Evolutionary conservation across 1,140 invertebrate genomes (phyloP).

Genomic region (Battus philenor): DNA sequence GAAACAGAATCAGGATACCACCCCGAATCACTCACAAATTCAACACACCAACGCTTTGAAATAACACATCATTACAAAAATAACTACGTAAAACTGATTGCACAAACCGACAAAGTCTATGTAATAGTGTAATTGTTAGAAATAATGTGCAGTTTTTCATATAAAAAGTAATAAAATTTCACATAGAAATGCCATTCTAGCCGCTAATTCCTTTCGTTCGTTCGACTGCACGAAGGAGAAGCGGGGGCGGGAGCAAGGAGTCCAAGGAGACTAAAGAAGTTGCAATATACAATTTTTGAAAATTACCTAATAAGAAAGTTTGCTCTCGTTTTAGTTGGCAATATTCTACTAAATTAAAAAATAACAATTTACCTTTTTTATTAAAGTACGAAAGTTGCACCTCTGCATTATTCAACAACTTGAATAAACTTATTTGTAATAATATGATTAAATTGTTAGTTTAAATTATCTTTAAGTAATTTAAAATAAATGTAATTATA

Average conservation of each 20-base stretch:
- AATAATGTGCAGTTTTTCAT: conserved; percentile 63
- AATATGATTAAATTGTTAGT: no score
- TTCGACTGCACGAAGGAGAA: conserved; percentile 36
- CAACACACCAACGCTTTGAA: conserved; percentile 39
- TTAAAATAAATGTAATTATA: no score
- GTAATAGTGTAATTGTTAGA: conserved; percentile 37
- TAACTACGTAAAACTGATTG: conserved; percentile 30
- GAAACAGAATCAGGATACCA: conserved; percentile 62
- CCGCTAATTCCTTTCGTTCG: conserved; percentile 39
- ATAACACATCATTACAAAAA: conserved; percentile 41
- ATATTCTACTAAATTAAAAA: neutral
- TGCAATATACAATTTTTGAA: conserved; percentile 12
- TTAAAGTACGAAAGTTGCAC: no score
- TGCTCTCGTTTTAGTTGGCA: no score
- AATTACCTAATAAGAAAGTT: no score
- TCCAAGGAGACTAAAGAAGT: neutral
- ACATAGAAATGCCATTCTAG: conserved; percentile 67
- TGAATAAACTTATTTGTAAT: no score
- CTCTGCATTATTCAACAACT: no score
- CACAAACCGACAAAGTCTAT: conserved; percentile 32
- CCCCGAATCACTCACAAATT: conserved; percentile 56
- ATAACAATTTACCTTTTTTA: no score
- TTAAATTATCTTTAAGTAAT: no score
- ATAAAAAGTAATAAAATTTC: conserved; percentile 65
- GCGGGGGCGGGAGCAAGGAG: conserved; percentile 21